phyloP scores from a whole-genome alignment of 2,113 vertebrate genomes.

The Chamaetylas fuelleborni region DNA sequence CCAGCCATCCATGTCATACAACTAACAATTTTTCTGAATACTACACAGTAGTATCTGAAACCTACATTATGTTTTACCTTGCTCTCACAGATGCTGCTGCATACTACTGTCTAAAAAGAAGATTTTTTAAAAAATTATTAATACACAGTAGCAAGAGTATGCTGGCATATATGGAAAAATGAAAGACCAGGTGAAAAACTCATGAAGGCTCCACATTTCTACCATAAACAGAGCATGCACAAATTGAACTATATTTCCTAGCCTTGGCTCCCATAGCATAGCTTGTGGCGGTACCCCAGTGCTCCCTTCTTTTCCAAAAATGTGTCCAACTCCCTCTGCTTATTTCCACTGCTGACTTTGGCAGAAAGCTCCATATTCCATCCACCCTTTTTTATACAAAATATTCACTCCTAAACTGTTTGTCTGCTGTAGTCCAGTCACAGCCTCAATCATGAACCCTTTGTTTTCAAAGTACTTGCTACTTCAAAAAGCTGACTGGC shows the following conservation, averaged over 20 bases:
- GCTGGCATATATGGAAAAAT: conserved; percentile 3
- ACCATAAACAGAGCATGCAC: conserved; percentile 16
- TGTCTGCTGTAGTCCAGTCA: conserved; percentile 46
- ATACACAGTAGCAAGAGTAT: background rate
- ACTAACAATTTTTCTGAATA: background rate
- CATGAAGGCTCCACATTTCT: conserved; percentile 25
- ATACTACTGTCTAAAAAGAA: conserved; percentile 13
- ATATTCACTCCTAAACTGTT: conserved; percentile 56
- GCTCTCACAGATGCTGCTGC: background rate
- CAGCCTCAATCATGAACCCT: conserved; percentile 55
- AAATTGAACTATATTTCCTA: conserved; percentile 25
- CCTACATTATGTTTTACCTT: background rate
- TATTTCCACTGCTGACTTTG: conserved; percentile 69
- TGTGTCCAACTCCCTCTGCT: conserved; percentile 39
- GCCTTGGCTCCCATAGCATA: conserved; percentile 29
- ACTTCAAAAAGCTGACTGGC: conserved; percentile 71
- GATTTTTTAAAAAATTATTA: background rate
- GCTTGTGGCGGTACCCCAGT: conserved; percentile 43
- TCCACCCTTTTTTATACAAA: conserved; percentile 23
- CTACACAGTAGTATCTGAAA: background rate
- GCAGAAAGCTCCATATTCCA: conserved; percentile 56
- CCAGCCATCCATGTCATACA: background rate
- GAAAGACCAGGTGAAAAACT: conserved; percentile 46
- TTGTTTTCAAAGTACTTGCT: conserved; percentile 68
- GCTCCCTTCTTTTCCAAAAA: conserved; percentile 61